Evolutionary conservation across 2,113 vertebrate genomes (phyloP).

Genomic region (Empidonax traillii): DNA sequence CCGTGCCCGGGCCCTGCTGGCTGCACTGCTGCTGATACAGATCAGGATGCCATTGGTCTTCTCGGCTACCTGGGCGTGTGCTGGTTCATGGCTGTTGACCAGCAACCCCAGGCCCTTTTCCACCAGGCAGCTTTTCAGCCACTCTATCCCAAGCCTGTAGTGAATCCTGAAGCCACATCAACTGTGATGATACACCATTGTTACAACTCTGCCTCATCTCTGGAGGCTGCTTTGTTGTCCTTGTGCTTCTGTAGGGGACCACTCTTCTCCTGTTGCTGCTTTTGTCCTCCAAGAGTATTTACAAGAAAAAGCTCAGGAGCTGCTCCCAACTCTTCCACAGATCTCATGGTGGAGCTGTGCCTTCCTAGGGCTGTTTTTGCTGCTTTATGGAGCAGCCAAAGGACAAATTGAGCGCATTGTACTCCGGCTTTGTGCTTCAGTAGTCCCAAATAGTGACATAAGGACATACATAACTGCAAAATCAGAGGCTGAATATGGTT

Average conservation of each 20-base stretch:
- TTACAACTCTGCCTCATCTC: not conserved
- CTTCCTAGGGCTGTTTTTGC: not conserved
- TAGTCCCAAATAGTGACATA: not conserved
- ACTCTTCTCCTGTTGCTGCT: not conserved
- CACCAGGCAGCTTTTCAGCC: not conserved
- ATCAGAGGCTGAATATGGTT: not conserved
- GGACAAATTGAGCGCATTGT: not conserved
- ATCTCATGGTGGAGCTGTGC: not conserved
- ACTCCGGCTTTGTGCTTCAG: not conserved
- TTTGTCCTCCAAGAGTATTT: not conserved
- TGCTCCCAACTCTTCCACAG: not conserved
- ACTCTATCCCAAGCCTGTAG: not conserved
- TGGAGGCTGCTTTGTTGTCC: not conserved
- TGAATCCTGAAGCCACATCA: fast-evolving
- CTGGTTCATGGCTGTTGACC: not conserved
- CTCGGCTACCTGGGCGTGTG: not conserved
- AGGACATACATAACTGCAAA: not conserved
- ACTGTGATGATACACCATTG: not conserved
- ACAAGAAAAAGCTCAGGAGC: not conserved
- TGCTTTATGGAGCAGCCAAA: not conserved
- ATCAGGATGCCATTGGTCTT: not conserved
- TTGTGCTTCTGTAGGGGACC: not conserved
- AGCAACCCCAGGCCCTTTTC: not conserved
- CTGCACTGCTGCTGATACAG: not conserved
- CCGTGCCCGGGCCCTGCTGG: not conserved